These are phyloP conservation scores for Nudaria mundana DNA, from an alignment of 2,888 invertebrate species.

Conservation along the genomic window DNA sequence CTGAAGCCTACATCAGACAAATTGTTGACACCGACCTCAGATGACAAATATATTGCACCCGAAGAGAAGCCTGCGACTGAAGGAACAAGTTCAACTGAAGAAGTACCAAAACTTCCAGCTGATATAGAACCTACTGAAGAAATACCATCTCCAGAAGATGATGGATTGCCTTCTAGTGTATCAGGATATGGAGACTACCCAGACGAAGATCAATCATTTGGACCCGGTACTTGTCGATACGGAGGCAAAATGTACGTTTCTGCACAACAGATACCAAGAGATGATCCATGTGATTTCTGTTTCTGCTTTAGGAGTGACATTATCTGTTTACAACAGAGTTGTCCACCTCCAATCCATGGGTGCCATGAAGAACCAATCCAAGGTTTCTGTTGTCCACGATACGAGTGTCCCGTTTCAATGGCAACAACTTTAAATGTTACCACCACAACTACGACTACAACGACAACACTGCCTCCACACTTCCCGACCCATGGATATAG, in stretches of 20 bases:
- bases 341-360: slow-evolving; percentile 95
- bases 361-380: slow-evolving; percentile 96
- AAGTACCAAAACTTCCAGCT: slow-evolving; percentile 52
- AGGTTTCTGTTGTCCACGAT: slow-evolving; percentile 97
- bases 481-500: slow-evolving; percentile 90
- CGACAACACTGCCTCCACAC: slow-evolving; percentile 91
- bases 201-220: slow-evolving; percentile 89
- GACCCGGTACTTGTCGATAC: slow-evolving; percentile 95
- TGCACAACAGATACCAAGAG: slow-evolving; percentile 96
- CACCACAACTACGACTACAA: slow-evolving; percentile 93
- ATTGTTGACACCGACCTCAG: slow-evolving; percentile 25
- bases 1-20: slow-evolving; percentile 29
- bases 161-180: slow-evolving; percentile 60
- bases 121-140: slow-evolving; percentile 60
- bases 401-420: slow-evolving; percentile 96
- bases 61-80: slow-evolving; percentile 42
- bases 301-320: slow-evolving; percentile 98
- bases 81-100: slow-evolving; percentile 32
- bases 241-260: slow-evolving; percentile 96
- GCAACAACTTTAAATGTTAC: slow-evolving; percentile 90
- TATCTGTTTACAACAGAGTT: slow-evolving; percentile 96
- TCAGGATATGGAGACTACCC: slow-evolving; percentile 85
- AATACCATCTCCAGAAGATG: slow-evolving; percentile 54
- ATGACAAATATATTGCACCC: slow-evolving; percentile 46
- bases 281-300: slow-evolving; percentile 97